Conservation (phyloP, 2,113 vertebrate species). For the Mellivora capensis region DNA sequence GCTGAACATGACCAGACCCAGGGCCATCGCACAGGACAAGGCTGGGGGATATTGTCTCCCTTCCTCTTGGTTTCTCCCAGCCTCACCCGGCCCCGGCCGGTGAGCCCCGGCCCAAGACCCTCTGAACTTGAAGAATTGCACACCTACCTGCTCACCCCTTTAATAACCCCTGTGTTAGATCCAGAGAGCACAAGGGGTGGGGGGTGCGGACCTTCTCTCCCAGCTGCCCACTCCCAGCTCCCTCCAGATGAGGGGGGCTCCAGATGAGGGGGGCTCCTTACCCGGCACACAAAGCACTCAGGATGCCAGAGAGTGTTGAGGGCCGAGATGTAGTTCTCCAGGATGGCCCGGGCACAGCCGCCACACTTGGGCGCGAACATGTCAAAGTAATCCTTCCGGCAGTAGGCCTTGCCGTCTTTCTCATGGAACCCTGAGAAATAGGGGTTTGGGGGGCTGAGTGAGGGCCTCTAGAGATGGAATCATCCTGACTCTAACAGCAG, state of each 20-base stretch:
- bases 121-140: background rate
- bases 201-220: background rate
- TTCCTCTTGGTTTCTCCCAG: background rate
- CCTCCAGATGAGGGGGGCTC: background rate
- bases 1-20: background rate
- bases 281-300: conserved; percentile 98
- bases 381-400: conserved; percentile 98
- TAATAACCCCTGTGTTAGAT: background rate
- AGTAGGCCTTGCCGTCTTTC: conserved; percentile 98
- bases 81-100: too few species aligned
- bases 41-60: background rate
- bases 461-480: background rate
- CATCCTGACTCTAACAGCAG: background rate
- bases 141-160: background rate
- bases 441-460: background rate
- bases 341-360: conserved; percentile 94
- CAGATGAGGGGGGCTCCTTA: conserved; percentile 78
- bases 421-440: conserved; percentile 92
- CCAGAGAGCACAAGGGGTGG: background rate
- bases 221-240: background rate
- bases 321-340: conserved; percentile 99
- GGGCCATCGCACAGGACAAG: background rate
- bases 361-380: conserved; percentile 99
- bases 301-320: conserved; percentile 98
- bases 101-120: background rate